Evolutionary conservation across 2,113 vertebrate genomes (phyloP).

Genomic region (Pteropus alecto): DNA sequence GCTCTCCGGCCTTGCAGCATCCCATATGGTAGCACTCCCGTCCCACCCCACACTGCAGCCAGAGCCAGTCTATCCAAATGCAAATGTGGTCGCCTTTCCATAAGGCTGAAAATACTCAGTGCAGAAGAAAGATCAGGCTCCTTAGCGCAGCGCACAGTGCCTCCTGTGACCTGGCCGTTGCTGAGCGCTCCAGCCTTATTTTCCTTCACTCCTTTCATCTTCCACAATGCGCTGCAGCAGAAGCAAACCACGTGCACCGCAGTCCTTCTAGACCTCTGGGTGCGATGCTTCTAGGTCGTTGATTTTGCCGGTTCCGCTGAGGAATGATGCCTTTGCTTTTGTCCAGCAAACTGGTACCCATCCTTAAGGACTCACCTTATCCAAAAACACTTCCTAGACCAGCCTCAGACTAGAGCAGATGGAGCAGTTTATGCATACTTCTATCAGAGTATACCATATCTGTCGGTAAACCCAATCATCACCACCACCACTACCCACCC

Average conservation of each 20-base stretch:
- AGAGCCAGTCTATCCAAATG: not conserved
- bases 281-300: not conserved
- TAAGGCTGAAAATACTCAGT: not conserved
- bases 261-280: no score
- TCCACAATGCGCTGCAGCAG: not conserved
- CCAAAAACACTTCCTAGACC: not conserved
- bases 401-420: not conserved
- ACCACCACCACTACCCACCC: not conserved
- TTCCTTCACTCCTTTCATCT: not conserved
- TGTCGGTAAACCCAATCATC: not conserved
- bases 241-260: not conserved
- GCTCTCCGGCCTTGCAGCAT: not conserved
- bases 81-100: not conserved
- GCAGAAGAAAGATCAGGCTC: not conserved
- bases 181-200: not conserved
- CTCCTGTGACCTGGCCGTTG: not conserved
- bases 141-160: rapidly evolving
- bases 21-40: not conserved
- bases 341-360: not conserved
- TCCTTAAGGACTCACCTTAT: not conserved
- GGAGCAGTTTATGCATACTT: not conserved
- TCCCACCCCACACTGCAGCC: not conserved
- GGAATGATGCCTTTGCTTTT: not conserved
- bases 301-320: no score
- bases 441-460: not conserved